Percentiles rank a stretch among this genome's conserved stretches.
These are phyloP conservation scores for Heliocidaris erythrogramma DNA, from an alignment of 35 echinoderm and acorn worm genomes.

Conservation along the genomic window DNA sequence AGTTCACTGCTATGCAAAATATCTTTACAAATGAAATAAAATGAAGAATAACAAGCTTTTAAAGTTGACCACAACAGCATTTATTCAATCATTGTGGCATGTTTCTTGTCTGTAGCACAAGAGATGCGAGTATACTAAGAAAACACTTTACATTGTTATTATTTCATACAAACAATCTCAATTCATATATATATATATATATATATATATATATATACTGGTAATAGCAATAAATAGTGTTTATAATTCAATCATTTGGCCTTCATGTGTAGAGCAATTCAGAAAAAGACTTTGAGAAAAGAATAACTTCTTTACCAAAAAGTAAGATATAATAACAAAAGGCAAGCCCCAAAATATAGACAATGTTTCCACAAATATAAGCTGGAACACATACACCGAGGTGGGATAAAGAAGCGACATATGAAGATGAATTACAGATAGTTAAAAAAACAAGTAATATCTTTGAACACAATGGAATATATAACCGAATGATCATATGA, in stretches of 20 bases:
- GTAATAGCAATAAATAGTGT: neutral
- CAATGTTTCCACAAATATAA: neutral
- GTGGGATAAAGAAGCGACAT: neutral
- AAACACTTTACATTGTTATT: neutral
- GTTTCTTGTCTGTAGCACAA: neutral
- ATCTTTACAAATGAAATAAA: neutral
- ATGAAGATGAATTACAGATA: neutral
- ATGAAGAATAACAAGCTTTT: neutral
- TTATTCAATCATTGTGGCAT: conserved; percentile 11
- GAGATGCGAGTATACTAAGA: neutral
- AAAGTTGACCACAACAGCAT: neutral
- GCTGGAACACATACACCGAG: neutral
- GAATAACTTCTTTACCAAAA: neutral
- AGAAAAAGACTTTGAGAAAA: neutral
- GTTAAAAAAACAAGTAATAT: neutral
- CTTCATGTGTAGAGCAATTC: neutral
- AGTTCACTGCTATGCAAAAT: neutral
- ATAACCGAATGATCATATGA: neutral
- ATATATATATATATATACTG: neutral
- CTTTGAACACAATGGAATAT: too few species aligned
- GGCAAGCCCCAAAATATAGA: neutral
- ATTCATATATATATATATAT: too few species aligned
- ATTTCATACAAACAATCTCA: conserved; percentile 12
- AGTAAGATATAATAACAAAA: neutral
- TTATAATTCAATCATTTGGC: neutral